phyloP scores from a whole-genome alignment of 2,888 invertebrate species.

The Papilio protenor region DNA sequence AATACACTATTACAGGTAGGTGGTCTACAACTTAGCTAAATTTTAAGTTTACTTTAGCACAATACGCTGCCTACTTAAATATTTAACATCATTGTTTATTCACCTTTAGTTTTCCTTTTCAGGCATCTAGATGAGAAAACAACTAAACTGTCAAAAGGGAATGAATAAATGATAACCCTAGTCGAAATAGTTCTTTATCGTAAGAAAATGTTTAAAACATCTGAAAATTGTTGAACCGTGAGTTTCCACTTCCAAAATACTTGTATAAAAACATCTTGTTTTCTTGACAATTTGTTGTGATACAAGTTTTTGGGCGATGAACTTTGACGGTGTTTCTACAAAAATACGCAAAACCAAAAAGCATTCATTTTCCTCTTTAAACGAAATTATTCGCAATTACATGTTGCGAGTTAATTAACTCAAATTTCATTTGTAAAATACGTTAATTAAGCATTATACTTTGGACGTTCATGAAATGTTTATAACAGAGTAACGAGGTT shows the following conservation, averaged over 20 bases:
- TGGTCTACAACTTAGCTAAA: background rate
- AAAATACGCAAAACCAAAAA: background rate
- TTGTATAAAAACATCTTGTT: background rate
- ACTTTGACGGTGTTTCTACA: background rate
- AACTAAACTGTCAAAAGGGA: background rate
- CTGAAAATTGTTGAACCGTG: too few relatives aligned
- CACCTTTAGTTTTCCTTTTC: background rate
- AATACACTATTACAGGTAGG: background rate
- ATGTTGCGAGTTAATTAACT: constrained; percentile 21
- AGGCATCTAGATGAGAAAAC: background rate
- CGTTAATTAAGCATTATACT: constrained; percentile 19
- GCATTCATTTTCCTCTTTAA: constrained; percentile 13
- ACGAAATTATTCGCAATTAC: constrained; percentile 20
- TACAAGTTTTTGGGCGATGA: background rate
- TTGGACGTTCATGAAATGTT: constrained; percentile 8
- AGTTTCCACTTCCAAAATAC: background rate
- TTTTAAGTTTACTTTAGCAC: background rate
- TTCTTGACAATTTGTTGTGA: background rate
- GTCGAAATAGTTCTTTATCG: background rate
- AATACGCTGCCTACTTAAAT: background rate
- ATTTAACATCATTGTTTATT: background rate
- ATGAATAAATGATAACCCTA: background rate
- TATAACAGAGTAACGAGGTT: background rate
- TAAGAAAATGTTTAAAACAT: too few relatives aligned
- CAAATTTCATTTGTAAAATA: constrained; percentile 22